Evolutionary conservation across 2,888 invertebrate species (phyloP), one percentile per base, ranked within the genome.

Genomic region (Panzeria rudis): DNA sequence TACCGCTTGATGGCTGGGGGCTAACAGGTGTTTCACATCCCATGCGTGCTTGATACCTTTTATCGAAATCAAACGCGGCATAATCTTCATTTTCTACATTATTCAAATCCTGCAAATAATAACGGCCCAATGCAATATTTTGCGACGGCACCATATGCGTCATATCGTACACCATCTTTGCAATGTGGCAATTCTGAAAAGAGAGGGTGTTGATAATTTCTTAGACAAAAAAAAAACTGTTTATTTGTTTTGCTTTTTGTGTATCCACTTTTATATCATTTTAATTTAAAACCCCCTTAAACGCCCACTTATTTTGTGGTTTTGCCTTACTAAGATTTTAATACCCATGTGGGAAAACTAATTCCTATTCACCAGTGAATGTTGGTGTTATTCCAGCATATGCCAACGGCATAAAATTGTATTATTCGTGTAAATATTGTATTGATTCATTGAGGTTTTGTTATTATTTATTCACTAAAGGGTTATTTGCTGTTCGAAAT

Each of bases 91-190:
- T 89, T 86, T 87, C 87, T 8, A 84, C 87, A 83, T 87, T 87
- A 72, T 88, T 83, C n/a, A 88, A 66, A 50, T 88, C 88, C 29
- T 88, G 91, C 81, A 92, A 86, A 85, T 92, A 92, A 83, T 92
- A 92, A 35, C 92, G 90, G 41, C 93, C 91, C 62, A 93, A 86
- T 9, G 93, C 90, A 66, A 92, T 92, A 88, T 92, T 92, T 66
- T 92, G 91, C 61, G 90, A 89, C 20, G 92, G 91, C 59, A 91
- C 90, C 89, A 92, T 86, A 69, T 92, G 93, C 23, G 91, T 91
- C 89, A 93, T 92, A 77, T 93, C 92, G 83, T 93, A 93, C 44
- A 93, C 92, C 92, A 93, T 50, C 68, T 64, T 71, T n/a, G 11
- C 38, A 35, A 29, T 61, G n/a, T 41, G 69, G 59, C 72, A 83